Evolutionary conservation across 2,113 vertebrate genomes (phyloP).

Genomic region (Macheiramphus alcinus): DNA sequence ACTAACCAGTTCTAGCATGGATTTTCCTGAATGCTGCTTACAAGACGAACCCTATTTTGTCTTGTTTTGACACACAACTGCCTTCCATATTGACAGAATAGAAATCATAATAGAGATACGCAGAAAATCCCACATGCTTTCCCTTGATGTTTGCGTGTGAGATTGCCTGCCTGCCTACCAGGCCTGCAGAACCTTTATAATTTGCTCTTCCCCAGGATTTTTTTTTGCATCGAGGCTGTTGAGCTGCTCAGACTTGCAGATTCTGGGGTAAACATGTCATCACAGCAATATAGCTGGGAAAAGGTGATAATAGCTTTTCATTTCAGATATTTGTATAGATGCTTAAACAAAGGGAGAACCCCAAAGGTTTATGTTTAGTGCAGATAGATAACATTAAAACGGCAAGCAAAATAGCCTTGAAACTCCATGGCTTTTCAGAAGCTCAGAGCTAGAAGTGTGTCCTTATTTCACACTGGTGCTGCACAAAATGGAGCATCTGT

Average conservation of each 20-base stretch:
- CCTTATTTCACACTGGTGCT: constrained; percentile 44
- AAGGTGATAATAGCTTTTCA: neutral
- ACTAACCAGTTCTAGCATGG: neutral
- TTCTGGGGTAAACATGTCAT: neutral
- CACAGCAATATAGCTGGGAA: neutral
- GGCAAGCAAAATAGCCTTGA: neutral
- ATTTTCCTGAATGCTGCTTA: neutral
- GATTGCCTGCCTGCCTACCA: neutral
- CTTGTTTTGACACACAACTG: neutral
- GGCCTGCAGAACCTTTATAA: neutral
- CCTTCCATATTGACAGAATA: neutral
- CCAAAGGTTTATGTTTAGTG: neutral
- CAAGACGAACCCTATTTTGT: neutral
- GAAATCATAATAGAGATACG: neutral
- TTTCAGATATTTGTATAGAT: neutral
- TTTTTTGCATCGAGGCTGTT: neutral
- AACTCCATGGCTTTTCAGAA: neutral
- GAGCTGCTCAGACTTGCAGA: neutral
- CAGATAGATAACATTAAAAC: neutral
- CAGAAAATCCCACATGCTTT: neutral
- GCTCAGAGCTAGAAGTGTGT: neutral
- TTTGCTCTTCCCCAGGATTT: neutral
- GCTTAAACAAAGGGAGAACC: neutral
- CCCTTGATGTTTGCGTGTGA: neutral
- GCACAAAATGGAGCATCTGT: constrained; percentile 60